Base-by-base conservation (phyloP, 2,797 vertebrate genomes). In the Sandelia bainsii region DNA sequence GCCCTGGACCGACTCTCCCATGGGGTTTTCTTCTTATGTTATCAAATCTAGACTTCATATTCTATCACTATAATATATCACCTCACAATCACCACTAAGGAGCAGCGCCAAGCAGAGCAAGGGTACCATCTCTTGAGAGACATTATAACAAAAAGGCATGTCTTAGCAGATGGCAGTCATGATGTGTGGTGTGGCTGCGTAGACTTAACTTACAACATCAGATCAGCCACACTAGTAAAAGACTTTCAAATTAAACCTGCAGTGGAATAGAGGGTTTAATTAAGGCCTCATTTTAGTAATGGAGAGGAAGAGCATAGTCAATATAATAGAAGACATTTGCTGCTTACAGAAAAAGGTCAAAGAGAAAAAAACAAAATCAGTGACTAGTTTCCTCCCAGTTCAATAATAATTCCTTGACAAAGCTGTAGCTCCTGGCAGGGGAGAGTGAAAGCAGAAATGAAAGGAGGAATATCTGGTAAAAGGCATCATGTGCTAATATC, bases 81-180 rank as follows among this genome's bases (percentile, higher is more conserved):
- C 40, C 42, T 76, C 23, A 66, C 63, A 69, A 60, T 29, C 77
- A 79, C 70, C 75, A 73, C 73, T 20, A 16, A 72, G 56, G 65
- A 81, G 76, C 79, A 69, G 72, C 46, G 77, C 75, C 62, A 75
- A 83, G 51, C 64, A 53, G 69, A 72, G 68, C 9, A 40, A 66
- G 62, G 62, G 60, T 25, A 62, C 39, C 34, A 58, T 79, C 85
- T 86, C 80, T 44, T 42, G 85, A 77, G 83, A 83, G 73, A 68
- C 1, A 45, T 72, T 57, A 50, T 67, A 79, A 79, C 77, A 83
- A 65, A 66, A 77, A 63, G 54, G 54, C 56, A 67, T 56, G 53
- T 81, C 65, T 65, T 50, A 89, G 64, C 83, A 90, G 79, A 87
- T 86, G 86, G 84, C 53, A 59, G 66, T 62, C 74, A 66, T 81